These are phyloP conservation scores for Tenthredo mesomela DNA, from an alignment of 2,888 invertebrate species.

Conservation along the genomic window DNA sequence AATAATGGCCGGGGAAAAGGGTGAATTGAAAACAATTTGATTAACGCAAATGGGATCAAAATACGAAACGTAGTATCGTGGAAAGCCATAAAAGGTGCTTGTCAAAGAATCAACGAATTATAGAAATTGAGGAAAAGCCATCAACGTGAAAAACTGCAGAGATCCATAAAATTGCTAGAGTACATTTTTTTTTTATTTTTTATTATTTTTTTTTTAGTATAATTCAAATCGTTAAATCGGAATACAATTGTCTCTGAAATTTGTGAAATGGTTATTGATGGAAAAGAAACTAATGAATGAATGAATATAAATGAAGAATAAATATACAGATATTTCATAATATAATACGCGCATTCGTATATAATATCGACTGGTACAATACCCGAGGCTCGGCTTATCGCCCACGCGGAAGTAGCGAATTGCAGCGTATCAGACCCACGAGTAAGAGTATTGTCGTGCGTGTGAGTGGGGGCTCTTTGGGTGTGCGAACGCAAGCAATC, in stretches of 20 bases:
- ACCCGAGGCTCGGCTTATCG: not conserved
- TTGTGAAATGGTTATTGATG: not conserved
- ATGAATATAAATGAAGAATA: not conserved
- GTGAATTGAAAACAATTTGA: not conserved
- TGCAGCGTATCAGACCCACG: conserved; percentile 49
- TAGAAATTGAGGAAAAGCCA: not conserved
- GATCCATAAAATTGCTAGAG: no score
- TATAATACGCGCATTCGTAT: not conserved
- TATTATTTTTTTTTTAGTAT: no score
- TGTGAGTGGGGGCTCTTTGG: conserved; percentile 34
- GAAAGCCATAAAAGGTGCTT: not conserved
- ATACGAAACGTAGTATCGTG: not conserved
- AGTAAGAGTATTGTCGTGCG: conserved; percentile 55
- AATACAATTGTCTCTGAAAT: not conserved
- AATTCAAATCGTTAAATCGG: no score
- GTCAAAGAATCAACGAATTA: not conserved
- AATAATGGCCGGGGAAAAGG: not conserved
- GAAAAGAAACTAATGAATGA: not conserved
- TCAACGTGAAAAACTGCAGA: not conserved
- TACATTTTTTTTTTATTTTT: not conserved
- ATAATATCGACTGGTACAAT: conserved; percentile 17
- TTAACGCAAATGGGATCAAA: not conserved
- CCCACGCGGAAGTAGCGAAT: conserved; percentile 54
- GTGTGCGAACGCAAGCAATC: conserved; percentile 70
- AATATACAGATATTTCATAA: not conserved